Percentiles rank a stretch among this genome's conserved stretches.
These are phyloP conservation scores for Callorhinus ursinus DNA, from an alignment of 2,113 vertebrate species.

Conservation along the genomic window DNA sequence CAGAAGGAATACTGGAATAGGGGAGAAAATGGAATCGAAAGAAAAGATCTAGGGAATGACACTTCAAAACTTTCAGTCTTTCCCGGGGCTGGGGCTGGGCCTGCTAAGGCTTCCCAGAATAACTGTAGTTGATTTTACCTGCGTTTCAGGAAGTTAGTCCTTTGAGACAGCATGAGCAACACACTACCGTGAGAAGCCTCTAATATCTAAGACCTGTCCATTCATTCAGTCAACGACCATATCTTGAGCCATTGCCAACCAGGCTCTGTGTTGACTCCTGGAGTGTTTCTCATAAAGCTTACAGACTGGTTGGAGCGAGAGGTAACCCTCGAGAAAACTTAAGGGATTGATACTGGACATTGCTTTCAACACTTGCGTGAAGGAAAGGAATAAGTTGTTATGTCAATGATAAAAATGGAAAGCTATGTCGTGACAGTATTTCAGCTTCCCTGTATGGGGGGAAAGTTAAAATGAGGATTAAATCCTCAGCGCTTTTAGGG, in stretches of 20 bases:
- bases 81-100: background rate
- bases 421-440: background rate
- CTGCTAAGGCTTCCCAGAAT: background rate
- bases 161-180: background rate
- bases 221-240: background rate
- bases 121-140: background rate
- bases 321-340: background rate
- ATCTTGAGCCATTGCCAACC: background rate
- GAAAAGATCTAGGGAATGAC: background rate
- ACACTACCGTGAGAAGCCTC: background rate
- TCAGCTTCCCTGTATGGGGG: background rate
- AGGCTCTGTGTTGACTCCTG: background rate
- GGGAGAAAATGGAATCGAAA: background rate
- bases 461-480: background rate
- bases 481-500: background rate
- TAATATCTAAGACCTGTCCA: background rate
- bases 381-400: background rate
- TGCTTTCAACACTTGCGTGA: background rate
- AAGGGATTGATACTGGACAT: background rate
- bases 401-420: background rate
- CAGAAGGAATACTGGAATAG: background rate
- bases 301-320: background rate
- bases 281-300: background rate
- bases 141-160: background rate
- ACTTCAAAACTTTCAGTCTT: background rate